Base-by-base conservation (phyloP, 1,140 invertebrate genomes). In the Heliothis subflexa region DNA sequence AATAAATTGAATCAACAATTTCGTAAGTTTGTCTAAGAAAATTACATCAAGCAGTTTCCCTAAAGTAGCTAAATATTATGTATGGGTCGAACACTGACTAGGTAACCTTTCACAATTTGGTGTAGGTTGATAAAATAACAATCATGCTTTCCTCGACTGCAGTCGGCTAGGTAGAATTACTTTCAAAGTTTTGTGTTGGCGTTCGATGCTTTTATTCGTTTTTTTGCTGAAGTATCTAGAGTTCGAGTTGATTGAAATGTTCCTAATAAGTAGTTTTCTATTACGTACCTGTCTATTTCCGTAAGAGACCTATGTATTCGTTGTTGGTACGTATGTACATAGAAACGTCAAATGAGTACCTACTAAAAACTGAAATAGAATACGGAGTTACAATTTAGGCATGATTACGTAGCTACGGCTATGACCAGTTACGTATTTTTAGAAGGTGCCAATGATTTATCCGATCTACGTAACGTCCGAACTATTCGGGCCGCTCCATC, bases 391-490 rank as follows among this genome's bases (percentile, higher is more conserved):
- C 68, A 66, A 33, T 62, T 55, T 81, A 72, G 68, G 78, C 79
- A 59, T 81, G 77, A 77, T 87, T 86, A 91, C 88, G 88, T 89
- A 84, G 85, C 54, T 77, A 79, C 49, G 62, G 76, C 78, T 81
- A 89, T 91, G 89, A 92, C 83, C 85, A 85, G 83, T 52, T 81
- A 76, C 59, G 75, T 93, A 92, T 92, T 90, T 92, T 91, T 93
- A 93, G 87, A 75, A 79, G 72, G 85, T 85, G 78, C 82, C 81
- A 82, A 88, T 91, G 87, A 91, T 91, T 91, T 91, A 89, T 89
- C 81, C 80, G 77, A 82, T 70, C 78, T 85, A 93, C 91, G 92
- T 93, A 91, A 91, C 85, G 86, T 74, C 54, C 74, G 76, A 88
- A 89, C 82, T 90, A 93, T 90, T 85, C 85, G 83, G 86, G 85